phyloP scores from a whole-genome alignment of 1,140 invertebrate species.

The Geopemphigus sp. region DNA sequence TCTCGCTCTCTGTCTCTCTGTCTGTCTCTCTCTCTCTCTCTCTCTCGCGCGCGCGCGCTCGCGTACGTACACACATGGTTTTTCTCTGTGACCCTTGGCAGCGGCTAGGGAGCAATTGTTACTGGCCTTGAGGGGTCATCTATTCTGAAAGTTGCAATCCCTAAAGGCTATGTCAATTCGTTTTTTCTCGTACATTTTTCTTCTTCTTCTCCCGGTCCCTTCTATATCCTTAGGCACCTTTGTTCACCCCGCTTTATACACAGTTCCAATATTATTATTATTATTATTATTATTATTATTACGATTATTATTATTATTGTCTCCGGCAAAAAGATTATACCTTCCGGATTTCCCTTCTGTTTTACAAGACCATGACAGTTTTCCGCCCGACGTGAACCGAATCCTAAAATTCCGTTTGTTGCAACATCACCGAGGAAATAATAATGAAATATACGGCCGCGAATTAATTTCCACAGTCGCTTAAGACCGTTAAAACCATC shows the following conservation, averaged over 20 bases:
- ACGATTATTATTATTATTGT: conserved; percentile 38
- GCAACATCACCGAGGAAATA: conserved; percentile 9
- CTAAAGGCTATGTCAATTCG: conserved; percentile 49
- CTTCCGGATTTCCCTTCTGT: conserved; percentile 44
- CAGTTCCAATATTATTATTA: neutral
- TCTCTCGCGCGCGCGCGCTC: neutral
- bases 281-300: conserved; percentile 33
- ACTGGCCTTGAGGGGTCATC: conserved; percentile 49
- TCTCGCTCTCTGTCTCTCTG: neutral
- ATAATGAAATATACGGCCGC: conserved; percentile 13
- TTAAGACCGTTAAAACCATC: conserved; percentile 6
- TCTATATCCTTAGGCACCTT: conserved; percentile 36
- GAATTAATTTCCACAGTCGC: neutral
- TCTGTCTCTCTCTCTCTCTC: neutral
- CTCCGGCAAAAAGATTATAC: conserved; percentile 36
- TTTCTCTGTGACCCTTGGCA: conserved; percentile 42
- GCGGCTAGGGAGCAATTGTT: conserved; percentile 48
- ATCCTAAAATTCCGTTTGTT: conserved; percentile 26
- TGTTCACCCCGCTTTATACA: conserved; percentile 40
- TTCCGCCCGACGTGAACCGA: conserved; percentile 35
- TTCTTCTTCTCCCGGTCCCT: neutral
- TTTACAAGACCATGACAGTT: conserved; percentile 38
- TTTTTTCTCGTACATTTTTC: conserved; percentile 40
- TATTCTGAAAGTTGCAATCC: conserved; percentile 49
- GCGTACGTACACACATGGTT: neutral